phyloP scores from a whole-genome alignment of 2,888 invertebrate species.

The Hydraecia micacea region DNA sequence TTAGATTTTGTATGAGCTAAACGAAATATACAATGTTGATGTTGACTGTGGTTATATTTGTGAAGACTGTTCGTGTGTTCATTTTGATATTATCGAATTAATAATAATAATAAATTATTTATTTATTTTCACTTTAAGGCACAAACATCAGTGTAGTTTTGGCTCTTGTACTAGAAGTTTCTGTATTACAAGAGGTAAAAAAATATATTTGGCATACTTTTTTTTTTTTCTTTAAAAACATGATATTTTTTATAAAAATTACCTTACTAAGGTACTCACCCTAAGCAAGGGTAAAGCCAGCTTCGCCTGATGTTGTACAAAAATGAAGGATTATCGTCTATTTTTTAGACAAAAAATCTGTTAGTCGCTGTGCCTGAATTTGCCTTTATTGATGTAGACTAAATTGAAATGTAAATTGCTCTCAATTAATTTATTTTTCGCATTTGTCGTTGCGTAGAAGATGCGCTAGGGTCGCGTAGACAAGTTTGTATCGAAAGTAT shows the following conservation, averaged over 20 bases:
- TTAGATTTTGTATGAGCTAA: constrained; percentile 89
- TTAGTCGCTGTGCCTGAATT: neutral
- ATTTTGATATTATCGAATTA: constrained; percentile 32
- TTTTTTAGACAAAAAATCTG: neutral
- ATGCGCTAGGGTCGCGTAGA: neutral
- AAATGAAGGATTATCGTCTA: neutral
- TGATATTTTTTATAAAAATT: neutral
- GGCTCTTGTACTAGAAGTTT: neutral
- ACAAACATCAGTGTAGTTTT: neutral
- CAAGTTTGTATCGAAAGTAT: neutral
- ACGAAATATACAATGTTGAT: constrained; percentile 85
- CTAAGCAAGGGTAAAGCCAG: neutral
- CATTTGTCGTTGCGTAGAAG: too few relatives aligned
- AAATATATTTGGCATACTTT: neutral
- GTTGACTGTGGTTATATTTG: constrained; percentile 66
- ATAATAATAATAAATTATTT: neutral
- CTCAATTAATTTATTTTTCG: neutral
- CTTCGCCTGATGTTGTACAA: constrained; percentile 39
- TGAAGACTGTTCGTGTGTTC: constrained; percentile 57
- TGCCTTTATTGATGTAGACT: neutral
- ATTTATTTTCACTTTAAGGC: neutral
- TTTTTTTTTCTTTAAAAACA: neutral
- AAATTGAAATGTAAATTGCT: neutral
- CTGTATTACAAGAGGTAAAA: neutral
- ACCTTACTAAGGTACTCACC: neutral